Percentiles rank a stretch among this genome's conserved stretches.
These are phyloP conservation scores for Numenius phaeopus DNA, from an alignment of 2,797 vertebrate species.

Conservation along the genomic window DNA sequence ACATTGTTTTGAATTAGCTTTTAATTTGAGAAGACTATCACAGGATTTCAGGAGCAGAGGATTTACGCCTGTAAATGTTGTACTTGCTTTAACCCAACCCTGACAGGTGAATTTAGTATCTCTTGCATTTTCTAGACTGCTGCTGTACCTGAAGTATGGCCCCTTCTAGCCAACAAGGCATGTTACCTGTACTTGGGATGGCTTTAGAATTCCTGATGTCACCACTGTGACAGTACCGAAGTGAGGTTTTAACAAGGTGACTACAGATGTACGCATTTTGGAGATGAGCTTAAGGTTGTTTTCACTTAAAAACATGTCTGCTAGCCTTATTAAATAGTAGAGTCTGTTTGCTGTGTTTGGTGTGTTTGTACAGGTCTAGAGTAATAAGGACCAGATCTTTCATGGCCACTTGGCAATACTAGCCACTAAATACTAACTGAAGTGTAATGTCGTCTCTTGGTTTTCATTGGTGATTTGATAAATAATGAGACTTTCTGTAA, in stretches of 20 bases:
- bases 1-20: neutral
- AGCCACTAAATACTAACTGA: neutral
- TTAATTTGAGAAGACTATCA: neutral
- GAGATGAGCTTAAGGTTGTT: neutral
- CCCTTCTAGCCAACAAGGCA: neutral
- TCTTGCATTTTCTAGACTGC: neutral
- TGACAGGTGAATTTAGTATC: neutral
- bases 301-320: neutral
- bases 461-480: neutral
- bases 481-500: neutral
- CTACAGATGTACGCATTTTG: neutral
- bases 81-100: neutral
- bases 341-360: neutral
- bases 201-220: neutral
- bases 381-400: neutral
- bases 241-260: neutral
- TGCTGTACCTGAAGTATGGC: neutral
- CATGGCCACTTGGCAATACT: neutral
- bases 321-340: neutral
- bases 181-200: neutral
- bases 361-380: neutral
- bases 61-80: neutral
- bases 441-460: neutral
- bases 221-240: neutral
- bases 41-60: neutral